Percentiles rank a stretch among this genome's conserved stretches.
Conservation (phyloP, 2,797 vertebrate genomes). For the Heteromormyrus szaboi region DNA sequence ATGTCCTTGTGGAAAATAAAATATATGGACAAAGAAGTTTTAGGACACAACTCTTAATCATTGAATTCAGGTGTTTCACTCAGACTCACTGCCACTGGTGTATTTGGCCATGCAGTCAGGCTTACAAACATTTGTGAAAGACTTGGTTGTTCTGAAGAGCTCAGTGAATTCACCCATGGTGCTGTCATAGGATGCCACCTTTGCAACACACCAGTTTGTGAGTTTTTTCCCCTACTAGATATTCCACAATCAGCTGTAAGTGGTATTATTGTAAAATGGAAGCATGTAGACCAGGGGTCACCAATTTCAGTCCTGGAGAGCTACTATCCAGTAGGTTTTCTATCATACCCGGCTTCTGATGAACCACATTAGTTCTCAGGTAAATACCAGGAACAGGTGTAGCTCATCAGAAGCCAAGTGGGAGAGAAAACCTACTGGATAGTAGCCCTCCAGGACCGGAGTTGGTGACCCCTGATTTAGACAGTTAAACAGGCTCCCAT, state of each 20-base stretch:
- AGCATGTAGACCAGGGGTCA: background rate
- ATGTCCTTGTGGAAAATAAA: background rate
- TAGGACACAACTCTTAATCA: background rate
- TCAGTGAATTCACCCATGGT: background rate
- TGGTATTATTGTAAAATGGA: background rate
- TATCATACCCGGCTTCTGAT: no score
- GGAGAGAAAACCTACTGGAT: no score
- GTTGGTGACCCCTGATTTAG: background rate
- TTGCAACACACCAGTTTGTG: background rate
- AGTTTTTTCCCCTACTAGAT: background rate
- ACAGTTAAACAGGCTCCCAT: background rate
- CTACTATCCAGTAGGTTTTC: no score
- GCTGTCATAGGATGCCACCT: background rate
- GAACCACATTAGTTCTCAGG: no score
- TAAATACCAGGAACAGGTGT: no score
- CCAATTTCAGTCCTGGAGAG: no score
- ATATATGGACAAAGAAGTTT: background rate
- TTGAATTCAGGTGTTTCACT: background rate
- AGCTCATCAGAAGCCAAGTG: no score
- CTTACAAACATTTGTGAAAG: background rate
- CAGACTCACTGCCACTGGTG: background rate
- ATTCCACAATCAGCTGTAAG: background rate
- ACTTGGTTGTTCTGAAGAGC: background rate
- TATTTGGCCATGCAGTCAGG: background rate
- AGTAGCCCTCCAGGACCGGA: no score